Evolutionary conservation across 2,113 vertebrate genomes (phyloP).

Genomic region (Ia io): DNA sequence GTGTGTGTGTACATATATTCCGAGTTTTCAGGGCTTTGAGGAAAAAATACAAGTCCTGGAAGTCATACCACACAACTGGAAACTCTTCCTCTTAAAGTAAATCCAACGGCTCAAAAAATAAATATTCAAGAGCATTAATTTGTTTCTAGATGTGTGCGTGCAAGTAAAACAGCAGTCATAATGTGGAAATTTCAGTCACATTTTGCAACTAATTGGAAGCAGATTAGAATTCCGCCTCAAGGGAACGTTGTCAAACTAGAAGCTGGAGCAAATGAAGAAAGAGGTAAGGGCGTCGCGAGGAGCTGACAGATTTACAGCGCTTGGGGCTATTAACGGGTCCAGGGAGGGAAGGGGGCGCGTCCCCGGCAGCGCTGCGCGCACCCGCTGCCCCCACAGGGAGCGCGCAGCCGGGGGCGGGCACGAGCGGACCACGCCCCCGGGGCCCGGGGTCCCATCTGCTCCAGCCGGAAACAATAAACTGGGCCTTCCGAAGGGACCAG

Average conservation of each 20-base stretch:
- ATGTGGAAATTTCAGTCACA: conserved; percentile 90
- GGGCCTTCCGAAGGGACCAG: not conserved
- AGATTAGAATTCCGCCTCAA: conserved; percentile 90
- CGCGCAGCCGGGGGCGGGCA: not conserved
- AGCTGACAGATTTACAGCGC: conserved; percentile 90
- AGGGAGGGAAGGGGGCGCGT: conserved; percentile 82
- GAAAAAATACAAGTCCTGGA: conserved; percentile 58
- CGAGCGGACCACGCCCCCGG: conserved; percentile 1
- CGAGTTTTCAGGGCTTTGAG: not conserved
- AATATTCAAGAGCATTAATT: conserved; percentile 87
- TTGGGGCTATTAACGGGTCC: conserved; percentile 86
- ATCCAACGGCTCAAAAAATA: conserved; percentile 81
- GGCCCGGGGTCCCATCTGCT: not conserved
- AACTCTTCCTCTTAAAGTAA: conserved; percentile 74
- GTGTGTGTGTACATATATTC: not conserved
- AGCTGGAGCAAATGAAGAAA: conserved; percentile 88
- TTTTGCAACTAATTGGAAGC: conserved; percentile 92
- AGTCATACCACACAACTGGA: conserved; percentile 71
- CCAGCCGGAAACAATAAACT: not conserved
- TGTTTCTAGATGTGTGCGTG: conserved; percentile 85
- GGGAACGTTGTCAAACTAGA: conserved; percentile 90
- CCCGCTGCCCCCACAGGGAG: conserved; percentile 1
- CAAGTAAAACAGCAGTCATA: conserved; percentile 87
- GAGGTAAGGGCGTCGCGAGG: conserved; percentile 85
- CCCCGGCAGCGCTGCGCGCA: conserved; percentile 70